A percentile compares a stretch with the other conserved stretches of the same genome.
These are phyloP conservation scores for Dermochelys coriacea DNA, from an alignment of 2,797 vertebrate species.

Conservation along the genomic window DNA sequence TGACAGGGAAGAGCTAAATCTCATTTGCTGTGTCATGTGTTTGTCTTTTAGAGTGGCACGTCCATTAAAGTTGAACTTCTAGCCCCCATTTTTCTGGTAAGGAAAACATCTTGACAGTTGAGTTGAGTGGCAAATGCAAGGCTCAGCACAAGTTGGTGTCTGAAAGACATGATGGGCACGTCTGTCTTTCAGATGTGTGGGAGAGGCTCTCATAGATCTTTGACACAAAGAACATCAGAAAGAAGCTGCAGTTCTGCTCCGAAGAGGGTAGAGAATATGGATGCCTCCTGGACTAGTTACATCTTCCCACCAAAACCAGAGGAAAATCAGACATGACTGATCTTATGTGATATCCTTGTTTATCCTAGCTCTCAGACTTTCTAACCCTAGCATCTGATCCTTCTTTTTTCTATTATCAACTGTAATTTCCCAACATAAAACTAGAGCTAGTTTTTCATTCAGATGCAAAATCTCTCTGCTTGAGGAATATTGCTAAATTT, in stretches of 20 bases:
- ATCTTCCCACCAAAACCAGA: neutral
- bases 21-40: slow-evolving; percentile 26
- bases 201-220: neutral
- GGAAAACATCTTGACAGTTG: neutral
- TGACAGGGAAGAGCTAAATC: slow-evolving; percentile 2
- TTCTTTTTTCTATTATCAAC: neutral
- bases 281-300: neutral
- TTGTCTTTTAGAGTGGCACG: neutral
- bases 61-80: neutral
- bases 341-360: neutral
- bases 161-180: neutral
- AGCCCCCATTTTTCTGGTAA: accelerated
- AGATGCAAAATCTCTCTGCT: neutral
- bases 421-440: neutral
- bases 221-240: slow-evolving; percentile 22
- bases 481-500: neutral
- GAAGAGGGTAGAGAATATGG: slow-evolving; percentile 35
- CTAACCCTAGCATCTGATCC: neutral
- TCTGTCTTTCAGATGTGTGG: neutral
- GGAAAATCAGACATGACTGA: neutral
- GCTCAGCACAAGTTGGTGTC: neutral
- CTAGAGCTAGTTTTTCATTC: neutral
- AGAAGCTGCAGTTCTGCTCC: slow-evolving; percentile 37
- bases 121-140: neutral
- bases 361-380: neutral